A percentile compares a stretch with the other conserved stretches of the same genome.
These are phyloP conservation scores for Calycopis cecrops DNA, from an alignment of 1,140 invertebrate genomes.

Conservation along the genomic window DNA sequence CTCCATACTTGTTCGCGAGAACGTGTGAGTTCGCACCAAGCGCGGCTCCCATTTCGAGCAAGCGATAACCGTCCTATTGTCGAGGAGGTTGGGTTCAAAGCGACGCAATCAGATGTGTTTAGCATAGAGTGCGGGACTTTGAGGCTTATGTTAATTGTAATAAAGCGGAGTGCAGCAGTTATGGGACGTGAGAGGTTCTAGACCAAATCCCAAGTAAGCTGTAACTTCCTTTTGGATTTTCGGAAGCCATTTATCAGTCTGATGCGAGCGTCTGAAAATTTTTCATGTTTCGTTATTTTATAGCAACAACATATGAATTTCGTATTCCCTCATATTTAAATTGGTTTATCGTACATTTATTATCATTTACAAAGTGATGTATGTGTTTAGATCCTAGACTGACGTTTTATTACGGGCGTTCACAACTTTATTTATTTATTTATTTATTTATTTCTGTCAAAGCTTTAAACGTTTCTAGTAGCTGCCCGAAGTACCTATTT, in stretches of 20 bases:
- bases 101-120: slow-evolving; percentile 51
- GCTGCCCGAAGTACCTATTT: too few relatives aligned
- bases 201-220: slow-evolving; percentile 78
- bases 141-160: slow-evolving; percentile 74
- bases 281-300: slow-evolving; percentile 74
- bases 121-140: slow-evolving; percentile 70
- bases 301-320: slow-evolving; percentile 31
- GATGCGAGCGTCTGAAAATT: slow-evolving; percentile 74
- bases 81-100: slow-evolving; percentile 68
- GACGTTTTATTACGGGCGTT: too few relatives aligned
- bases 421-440: too few relatives aligned
- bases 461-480: too few relatives aligned
- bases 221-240: slow-evolving; percentile 79
- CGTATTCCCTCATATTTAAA: slow-evolving; percentile 12
- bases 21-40: slow-evolving; percentile 43
- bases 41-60: slow-evolving; percentile 67
- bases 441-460: too few relatives aligned
- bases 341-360: slow-evolving; percentile 1
- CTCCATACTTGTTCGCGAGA: slow-evolving; percentile 44
- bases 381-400: too few relatives aligned
- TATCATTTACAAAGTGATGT: too few relatives aligned
- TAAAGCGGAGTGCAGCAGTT: slow-evolving; percentile 75
- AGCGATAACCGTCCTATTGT: slow-evolving; percentile 70
- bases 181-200: slow-evolving; percentile 74
- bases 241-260: slow-evolving; percentile 80